Percentiles rank a stretch among this genome's conserved stretches.
Conservation (phyloP, 1,140 invertebrate species). For the Pachyrhynchus sulphureomaculatus region DNA sequence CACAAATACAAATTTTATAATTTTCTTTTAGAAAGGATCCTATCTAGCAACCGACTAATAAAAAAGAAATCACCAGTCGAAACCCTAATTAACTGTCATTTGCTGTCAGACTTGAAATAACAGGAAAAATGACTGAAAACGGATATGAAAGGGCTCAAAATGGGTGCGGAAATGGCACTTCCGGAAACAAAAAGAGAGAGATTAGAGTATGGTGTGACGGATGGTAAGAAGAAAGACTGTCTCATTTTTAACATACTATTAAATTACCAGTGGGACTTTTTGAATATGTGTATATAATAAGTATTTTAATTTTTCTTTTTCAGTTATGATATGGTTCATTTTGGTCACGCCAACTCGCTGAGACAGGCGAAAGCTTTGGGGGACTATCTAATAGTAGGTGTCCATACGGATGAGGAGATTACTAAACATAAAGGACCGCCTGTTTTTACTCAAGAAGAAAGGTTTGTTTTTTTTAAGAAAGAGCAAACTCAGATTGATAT, state of each 20-base stretch:
- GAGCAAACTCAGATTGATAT: too few species aligned
- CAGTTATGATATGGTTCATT: constrained; percentile 96
- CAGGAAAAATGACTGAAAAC: constrained; percentile 11
- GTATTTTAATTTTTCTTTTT: constrained; percentile 6
- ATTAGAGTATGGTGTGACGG: constrained; percentile 92
- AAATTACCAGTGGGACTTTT: too few species aligned
- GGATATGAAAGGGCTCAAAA: not conserved
- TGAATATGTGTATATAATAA: too few species aligned
- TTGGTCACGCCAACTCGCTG: constrained; percentile 96
- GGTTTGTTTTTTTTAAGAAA: too few species aligned
- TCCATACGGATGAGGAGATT: constrained; percentile 98
- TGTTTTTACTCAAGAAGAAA: constrained; percentile 94
- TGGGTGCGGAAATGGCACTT: constrained; percentile 1
- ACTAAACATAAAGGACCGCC: constrained; percentile 97
- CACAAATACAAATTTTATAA: too few species aligned
- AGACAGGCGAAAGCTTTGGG: constrained; percentile 96
- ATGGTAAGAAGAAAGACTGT: too few species aligned
- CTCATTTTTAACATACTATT: too few species aligned
- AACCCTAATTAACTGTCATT: too few species aligned
- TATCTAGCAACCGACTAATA: too few species aligned
- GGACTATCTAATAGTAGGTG: constrained; percentile 93
- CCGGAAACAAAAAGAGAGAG: constrained; percentile 59
- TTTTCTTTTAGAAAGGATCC: too few species aligned
- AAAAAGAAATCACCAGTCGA: too few species aligned
- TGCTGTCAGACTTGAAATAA: not conserved